These are phyloP conservation scores for Hemibagrus wyckioides DNA, from an alignment of 2,113 vertebrate genomes.

Conservation along the genomic window DNA sequence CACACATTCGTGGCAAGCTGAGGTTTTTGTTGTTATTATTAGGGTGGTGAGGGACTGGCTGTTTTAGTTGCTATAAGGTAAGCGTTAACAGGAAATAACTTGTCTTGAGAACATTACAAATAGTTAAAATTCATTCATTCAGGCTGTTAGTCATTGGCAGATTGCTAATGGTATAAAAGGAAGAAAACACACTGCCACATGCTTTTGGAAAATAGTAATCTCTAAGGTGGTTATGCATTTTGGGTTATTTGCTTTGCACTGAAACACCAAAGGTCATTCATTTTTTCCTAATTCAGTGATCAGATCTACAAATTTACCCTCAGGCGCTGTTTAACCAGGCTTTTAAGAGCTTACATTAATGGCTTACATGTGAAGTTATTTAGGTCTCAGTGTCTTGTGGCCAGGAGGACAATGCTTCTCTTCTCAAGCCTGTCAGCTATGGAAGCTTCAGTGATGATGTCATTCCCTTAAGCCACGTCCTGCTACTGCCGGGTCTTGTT, in stretches of 20 bases:
- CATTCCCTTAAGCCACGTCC: constrained; percentile 58
- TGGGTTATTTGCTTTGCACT: background rate
- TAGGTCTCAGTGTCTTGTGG: constrained; percentile 61
- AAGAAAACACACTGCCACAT: background rate
- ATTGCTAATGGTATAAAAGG: background rate
- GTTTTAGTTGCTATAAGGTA: background rate
- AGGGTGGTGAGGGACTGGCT: background rate
- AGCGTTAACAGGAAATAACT: background rate
- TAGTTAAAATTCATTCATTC: background rate
- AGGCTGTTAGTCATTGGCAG: background rate
- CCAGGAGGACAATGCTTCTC: constrained; percentile 66
- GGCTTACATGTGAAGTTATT: constrained; percentile 51
- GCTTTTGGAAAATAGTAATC: background rate
- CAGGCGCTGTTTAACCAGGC: background rate
- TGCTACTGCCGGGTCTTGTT: constrained; percentile 66
- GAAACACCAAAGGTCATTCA: background rate
- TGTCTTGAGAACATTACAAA: background rate
- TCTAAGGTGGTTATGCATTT: background rate
- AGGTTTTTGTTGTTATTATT: background rate
- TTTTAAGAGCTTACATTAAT: constrained; percentile 23
- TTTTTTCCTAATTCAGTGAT: background rate
- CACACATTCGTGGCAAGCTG: background rate
- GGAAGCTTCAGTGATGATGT: constrained; percentile 61
- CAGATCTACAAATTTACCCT: background rate
- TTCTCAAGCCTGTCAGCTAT: constrained; percentile 55